These are phyloP conservation scores for Cremastinae sp. DNA, from an alignment of 2,888 invertebrate genomes.

Conservation along the genomic window DNA sequence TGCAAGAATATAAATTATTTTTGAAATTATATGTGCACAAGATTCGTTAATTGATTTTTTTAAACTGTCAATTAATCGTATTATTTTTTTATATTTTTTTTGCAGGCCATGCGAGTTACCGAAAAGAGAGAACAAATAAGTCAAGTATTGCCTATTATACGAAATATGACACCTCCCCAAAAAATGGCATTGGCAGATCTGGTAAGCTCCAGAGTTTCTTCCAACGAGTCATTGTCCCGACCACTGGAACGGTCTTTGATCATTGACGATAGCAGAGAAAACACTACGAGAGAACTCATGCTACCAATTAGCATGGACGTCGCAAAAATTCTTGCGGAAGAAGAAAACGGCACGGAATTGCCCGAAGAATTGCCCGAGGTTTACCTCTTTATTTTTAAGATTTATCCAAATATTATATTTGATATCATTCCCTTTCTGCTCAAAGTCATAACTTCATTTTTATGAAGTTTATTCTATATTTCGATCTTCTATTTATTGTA, in stretches of 20 bases:
- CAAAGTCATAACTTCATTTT: no score
- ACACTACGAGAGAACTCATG: conserved; percentile 83
- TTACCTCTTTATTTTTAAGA: conserved; percentile 31
- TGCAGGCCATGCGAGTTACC: conserved; percentile 83
- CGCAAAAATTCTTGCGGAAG: conserved; percentile 83
- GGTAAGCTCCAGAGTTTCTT: conserved; percentile 81
- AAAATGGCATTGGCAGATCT: conserved; percentile 84
- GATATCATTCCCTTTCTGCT: no score
- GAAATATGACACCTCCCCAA: conserved; percentile 85
- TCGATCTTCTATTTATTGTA: no score
- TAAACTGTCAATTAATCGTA: no score
- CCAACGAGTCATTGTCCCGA: conserved; percentile 59
- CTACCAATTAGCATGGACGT: conserved; percentile 85
- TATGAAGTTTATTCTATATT: no score
- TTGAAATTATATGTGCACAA: no score
- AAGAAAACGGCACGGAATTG: conserved; percentile 68
- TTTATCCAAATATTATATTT: neutral
- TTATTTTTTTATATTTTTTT: conserved; percentile 8
- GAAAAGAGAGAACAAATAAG: conserved; percentile 84
- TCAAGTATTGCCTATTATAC: conserved; percentile 85
- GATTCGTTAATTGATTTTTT: conserved; percentile 4
- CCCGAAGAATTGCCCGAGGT: conserved; percentile 75
- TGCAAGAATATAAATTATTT: no score
- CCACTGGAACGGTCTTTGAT: conserved; percentile 83
- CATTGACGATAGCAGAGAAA: conserved; percentile 76